Conservation (phyloP, 64 coral and sea anemone genomes). For the Catalaphyllia jardinei region DNA sequence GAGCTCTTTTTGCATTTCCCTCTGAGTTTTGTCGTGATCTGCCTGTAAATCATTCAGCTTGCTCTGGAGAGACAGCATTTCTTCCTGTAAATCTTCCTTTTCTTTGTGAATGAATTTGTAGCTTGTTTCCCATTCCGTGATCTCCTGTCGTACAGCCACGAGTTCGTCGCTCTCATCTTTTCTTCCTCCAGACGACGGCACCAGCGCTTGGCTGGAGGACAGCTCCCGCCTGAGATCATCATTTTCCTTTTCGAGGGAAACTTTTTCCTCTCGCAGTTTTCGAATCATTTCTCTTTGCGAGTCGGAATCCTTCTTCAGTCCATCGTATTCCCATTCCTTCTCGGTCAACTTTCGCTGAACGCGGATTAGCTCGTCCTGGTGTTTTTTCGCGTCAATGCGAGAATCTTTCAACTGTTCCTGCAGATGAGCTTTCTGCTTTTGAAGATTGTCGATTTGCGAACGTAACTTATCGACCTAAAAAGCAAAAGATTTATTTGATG, state of each 20-base stretch:
- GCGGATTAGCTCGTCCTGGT: constrained; percentile 71
- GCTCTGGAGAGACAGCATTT: constrained; percentile 63
- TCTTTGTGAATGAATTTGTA: constrained; percentile 89
- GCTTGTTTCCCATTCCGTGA: constrained; percentile 85
- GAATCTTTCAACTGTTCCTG: constrained; percentile 91
- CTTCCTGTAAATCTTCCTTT: constrained; percentile 91
- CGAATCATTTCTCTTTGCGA: constrained; percentile 67
- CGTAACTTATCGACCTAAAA: constrained; percentile 88
- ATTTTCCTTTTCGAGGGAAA: constrained; percentile 62
- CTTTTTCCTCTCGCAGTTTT: constrained; percentile 82
- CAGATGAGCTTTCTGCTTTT: constrained; percentile 82
- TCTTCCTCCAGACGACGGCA: constrained; percentile 43
- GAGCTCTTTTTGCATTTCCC: constrained; percentile 79
- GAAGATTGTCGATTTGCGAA: constrained; percentile 88
- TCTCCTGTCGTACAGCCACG: constrained; percentile 72
- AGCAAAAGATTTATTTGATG: background rate
- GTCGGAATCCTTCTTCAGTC: constrained; percentile 71
- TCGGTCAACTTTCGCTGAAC: constrained; percentile 91
- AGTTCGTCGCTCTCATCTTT: constrained; percentile 55
- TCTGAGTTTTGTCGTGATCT: constrained; percentile 72
- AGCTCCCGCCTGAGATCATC: constrained; percentile 77
- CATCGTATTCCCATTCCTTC: constrained; percentile 87
- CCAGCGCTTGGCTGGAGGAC: constrained; percentile 66
- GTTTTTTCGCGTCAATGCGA: constrained; percentile 73
- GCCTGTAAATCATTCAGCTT: constrained; percentile 83